These are phyloP conservation scores for Melanostoma mellinum DNA, from an alignment of 2,888 invertebrate species.

Conservation along the genomic window DNA sequence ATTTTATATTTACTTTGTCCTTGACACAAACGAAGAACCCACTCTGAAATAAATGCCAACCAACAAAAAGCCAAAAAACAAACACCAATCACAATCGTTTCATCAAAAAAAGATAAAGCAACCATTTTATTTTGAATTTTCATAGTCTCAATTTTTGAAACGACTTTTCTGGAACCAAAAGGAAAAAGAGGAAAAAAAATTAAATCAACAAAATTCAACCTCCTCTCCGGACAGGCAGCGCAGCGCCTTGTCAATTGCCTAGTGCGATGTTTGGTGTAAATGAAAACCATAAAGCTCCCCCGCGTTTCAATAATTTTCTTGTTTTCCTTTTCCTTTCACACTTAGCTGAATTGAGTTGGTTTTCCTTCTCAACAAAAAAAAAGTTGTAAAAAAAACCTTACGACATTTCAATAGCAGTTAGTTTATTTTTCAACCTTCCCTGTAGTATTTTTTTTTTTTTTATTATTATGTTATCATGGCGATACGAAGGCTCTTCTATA, in stretches of 20 bases:
- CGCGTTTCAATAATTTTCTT: conserved; percentile 49
- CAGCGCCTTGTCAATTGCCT: conserved; percentile 13
- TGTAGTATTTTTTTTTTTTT: neutral
- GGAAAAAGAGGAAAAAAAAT: too few relatives aligned
- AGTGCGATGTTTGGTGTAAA: conserved; percentile 13
- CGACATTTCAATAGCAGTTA: conserved; percentile 61
- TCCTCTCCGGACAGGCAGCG: too few relatives aligned
- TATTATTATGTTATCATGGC: conserved; percentile 1
- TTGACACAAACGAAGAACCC: conserved; percentile 9
- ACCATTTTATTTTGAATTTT: conserved; percentile 31
- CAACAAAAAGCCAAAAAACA: conserved; percentile 1
- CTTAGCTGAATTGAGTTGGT: conserved; percentile 6
- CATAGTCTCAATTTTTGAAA: neutral
- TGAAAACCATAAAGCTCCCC: conserved; percentile 37
- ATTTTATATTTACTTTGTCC: conserved; percentile 23
- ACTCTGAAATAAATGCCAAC: neutral
- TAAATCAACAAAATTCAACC: too few relatives aligned
- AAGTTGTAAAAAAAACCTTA: conserved; percentile 28
- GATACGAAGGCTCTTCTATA: neutral
- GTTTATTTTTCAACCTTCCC: conserved; percentile 34
- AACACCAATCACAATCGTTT: conserved; percentile 21
- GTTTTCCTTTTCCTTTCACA: conserved; percentile 28
- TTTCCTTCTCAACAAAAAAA: conserved; percentile 11
- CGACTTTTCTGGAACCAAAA: neutral
- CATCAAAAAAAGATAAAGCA: conserved; percentile 28